Evolutionary conservation across 2,888 invertebrate species (phyloP).

Genomic region (Agrotis exclamationis): DNA sequence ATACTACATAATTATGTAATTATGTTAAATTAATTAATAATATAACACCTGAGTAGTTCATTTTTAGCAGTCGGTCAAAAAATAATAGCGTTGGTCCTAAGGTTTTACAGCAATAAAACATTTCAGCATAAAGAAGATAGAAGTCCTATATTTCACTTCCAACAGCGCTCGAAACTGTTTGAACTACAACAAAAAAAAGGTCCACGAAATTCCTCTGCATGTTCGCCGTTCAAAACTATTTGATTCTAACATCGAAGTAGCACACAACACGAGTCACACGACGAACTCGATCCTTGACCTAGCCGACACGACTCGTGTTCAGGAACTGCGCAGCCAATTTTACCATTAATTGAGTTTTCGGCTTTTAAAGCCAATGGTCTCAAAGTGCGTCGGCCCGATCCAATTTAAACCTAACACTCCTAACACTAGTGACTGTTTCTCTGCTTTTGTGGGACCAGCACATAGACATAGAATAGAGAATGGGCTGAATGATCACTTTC

Average conservation of each 20-base stretch:
- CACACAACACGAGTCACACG: constrained; percentile 25
- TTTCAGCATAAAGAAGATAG: neutral
- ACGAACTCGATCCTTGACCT: constrained; percentile 67
- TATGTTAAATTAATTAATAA: too few species aligned
- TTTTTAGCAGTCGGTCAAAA: too few species aligned
- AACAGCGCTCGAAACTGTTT: neutral
- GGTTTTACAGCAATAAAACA: neutral
- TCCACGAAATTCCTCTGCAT: constrained; percentile 15
- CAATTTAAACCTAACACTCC: constrained; percentile 64
- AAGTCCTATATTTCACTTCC: neutral
- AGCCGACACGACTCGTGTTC: constrained; percentile 46
- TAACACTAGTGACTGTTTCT: constrained; percentile 28
- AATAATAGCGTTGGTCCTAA: too few species aligned
- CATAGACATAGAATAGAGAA: too few species aligned
- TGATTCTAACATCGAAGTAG: constrained; percentile 12
- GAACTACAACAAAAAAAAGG: constrained; percentile 14
- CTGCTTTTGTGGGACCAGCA: constrained; percentile 30
- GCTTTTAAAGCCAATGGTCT: constrained; percentile 68
- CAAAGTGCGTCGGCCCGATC: constrained; percentile 47
- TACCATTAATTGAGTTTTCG: constrained; percentile 75
- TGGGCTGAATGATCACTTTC: too few species aligned
- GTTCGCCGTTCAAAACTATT: constrained; percentile 30
- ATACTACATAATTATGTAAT: too few species aligned
- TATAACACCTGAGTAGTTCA: too few species aligned
- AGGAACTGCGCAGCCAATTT: constrained; percentile 66